These are phyloP conservation scores for Ctenopoma kingsleyae DNA, from an alignment of 2,797 vertebrate genomes.

Conservation along the genomic window DNA sequence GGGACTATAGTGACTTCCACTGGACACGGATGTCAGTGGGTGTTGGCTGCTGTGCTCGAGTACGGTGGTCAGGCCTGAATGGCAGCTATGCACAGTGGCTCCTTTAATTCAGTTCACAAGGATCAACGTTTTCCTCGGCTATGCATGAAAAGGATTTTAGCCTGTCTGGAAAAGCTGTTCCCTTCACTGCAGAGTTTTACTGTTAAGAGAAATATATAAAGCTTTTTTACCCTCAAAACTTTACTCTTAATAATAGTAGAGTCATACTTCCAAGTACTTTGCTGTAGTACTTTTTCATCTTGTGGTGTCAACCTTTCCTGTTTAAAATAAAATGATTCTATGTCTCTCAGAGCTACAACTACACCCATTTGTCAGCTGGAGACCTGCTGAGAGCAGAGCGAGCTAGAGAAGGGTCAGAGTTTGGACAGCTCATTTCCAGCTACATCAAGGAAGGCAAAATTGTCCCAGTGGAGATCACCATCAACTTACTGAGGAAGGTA, in stretches of 20 bases:
- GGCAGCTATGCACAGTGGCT: slow-evolving; percentile 43
- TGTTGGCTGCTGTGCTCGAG: slow-evolving; percentile 42
- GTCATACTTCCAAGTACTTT: neutral
- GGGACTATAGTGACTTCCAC: neutral
- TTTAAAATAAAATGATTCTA: neutral
- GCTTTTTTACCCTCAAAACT: neutral
- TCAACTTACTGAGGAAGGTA: slow-evolving; percentile 93
- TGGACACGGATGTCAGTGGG: slow-evolving; percentile 37
- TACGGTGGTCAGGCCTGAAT: slow-evolving; percentile 32
- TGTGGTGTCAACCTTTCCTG: neutral
- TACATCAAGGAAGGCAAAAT: slow-evolving; percentile 96
- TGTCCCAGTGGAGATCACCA: slow-evolving; percentile 97
- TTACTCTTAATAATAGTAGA: neutral
- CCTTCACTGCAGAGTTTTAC: neutral
- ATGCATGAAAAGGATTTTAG: slow-evolving; percentile 3
- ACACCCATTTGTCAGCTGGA: slow-evolving; percentile 95
- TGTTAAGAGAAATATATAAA: neutral
- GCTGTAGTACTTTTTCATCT: neutral
- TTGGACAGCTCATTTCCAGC: slow-evolving; percentile 92
- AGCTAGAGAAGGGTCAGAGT: slow-evolving; percentile 89
- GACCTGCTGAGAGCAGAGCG: slow-evolving; percentile 95
- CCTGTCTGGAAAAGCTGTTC: neutral
- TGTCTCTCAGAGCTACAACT: slow-evolving; percentile 88
- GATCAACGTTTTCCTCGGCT: slow-evolving; percentile 6
- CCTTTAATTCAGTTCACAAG: slow-evolving; percentile 59